Percentiles rank a stretch among this genome's conserved stretches.
These are phyloP conservation scores for Urocynchramus pylzowi DNA, from an alignment of 2,113 vertebrate genomes.

Conservation along the genomic window DNA sequence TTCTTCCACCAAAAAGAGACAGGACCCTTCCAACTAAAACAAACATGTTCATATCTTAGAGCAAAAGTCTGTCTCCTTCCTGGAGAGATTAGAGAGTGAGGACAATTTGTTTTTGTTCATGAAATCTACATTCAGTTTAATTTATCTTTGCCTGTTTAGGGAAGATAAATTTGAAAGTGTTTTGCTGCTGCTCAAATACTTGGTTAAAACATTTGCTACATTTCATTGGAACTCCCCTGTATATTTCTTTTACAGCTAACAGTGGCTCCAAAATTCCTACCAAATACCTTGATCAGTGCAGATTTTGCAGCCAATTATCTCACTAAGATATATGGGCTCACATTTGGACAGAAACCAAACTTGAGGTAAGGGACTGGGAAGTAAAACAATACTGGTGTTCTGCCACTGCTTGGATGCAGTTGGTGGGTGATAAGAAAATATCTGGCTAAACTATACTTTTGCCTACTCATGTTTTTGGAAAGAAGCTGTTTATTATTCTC, in stretches of 20 bases:
- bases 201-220: background rate
- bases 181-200: background rate
- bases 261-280: conserved; percentile 86
- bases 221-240: background rate
- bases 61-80: conserved; percentile 38
- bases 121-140: background rate
- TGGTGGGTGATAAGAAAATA: background rate
- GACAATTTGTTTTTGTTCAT: conserved; percentile 20
- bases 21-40: conserved; percentile 34
- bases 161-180: background rate
- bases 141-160: background rate
- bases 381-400: conserved; percentile 1
- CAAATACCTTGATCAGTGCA: conserved; percentile 88
- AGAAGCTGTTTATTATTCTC: conserved; percentile 20
- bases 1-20: background rate
- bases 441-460: conserved; percentile 8
- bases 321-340: conserved; percentile 89
- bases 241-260: conserved; percentile 81
- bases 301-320: conserved; percentile 97
- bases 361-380: conserved; percentile 79
- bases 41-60: conserved; percentile 43
- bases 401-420: background rate
- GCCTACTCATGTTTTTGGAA: background rate
- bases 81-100: conserved; percentile 36
- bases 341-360: conserved; percentile 93